Evolutionary conservation across 2,888 invertebrate species (phyloP).

Genomic region (Thymelicus acteon): DNA sequence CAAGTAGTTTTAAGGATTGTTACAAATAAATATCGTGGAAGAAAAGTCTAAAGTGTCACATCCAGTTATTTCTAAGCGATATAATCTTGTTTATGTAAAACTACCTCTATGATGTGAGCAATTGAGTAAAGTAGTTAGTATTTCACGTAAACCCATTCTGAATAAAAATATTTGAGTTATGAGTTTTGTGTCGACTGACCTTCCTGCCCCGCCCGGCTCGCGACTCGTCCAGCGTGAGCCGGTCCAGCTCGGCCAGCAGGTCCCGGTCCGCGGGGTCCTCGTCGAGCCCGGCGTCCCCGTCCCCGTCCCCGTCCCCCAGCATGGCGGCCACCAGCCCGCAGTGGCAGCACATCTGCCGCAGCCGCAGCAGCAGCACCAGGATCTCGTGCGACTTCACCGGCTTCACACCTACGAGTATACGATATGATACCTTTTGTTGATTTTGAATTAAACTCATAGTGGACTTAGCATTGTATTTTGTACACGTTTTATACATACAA

Average conservation of each 20-base stretch:
- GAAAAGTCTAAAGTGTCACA: no score
- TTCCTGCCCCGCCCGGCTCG: constrained; percentile 7
- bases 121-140: no score
- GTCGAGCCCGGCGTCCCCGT: constrained; percentile 49
- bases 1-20: no score
- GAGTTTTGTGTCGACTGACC: constrained; percentile 30
- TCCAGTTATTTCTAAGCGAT: no score
- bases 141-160: no score
- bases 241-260: constrained; percentile 86
- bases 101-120: no score
- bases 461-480: no score
- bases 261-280: constrained; percentile 80
- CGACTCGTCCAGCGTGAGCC: constrained; percentile 80
- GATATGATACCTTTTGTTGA: not conserved
- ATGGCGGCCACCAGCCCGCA: constrained; percentile 90
- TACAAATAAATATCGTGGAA: no score
- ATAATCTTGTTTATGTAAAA: no score
- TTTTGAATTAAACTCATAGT: no score
- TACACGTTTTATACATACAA: no score
- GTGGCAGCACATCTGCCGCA: constrained; percentile 96
- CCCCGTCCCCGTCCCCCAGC: constrained; percentile 69
- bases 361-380: constrained; percentile 91
- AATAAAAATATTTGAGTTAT: no score
- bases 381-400: constrained; percentile 88
- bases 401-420: constrained; percentile 77